Evolutionary conservation across 1,140 invertebrate species (phyloP).

Genomic region (Ericerus pela): DNA sequence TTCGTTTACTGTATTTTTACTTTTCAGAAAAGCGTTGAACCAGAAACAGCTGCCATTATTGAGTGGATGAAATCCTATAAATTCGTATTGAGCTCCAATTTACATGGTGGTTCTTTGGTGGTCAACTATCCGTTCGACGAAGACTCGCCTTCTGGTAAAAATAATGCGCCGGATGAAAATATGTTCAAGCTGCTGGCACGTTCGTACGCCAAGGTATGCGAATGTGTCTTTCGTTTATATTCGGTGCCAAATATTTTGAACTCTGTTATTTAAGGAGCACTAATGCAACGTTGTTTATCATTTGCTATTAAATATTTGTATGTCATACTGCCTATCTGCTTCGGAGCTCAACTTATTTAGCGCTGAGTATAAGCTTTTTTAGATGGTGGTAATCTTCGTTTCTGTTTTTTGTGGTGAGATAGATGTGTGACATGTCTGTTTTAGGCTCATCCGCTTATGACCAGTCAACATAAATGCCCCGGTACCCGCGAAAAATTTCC

Average conservation of each 20-base stretch:
- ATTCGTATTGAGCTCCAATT: slow-evolving; percentile 91
- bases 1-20: too few species aligned
- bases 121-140: slow-evolving; percentile 91
- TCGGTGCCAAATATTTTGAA: too few species aligned
- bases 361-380: too few species aligned
- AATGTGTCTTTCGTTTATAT: neutral
- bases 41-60: slow-evolving; percentile 84
- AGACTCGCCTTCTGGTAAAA: slow-evolving; percentile 38
- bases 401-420: too few species aligned
- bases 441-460: slow-evolving; percentile 66
- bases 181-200: slow-evolving; percentile 69
- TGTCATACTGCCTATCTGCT: too few species aligned
- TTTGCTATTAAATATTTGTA: too few species aligned
- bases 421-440: too few species aligned
- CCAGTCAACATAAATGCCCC: slow-evolving; percentile 56
- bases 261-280: too few species aligned
- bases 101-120: slow-evolving; percentile 86
- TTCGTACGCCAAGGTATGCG: slow-evolving; percentile 61
- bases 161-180: slow-evolving; percentile 63
- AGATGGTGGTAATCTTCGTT: too few species aligned
- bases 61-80: slow-evolving; percentile 70
- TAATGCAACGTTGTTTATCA: too few species aligned
- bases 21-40: slow-evolving; percentile 32
- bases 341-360: too few species aligned
- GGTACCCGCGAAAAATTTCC: slow-evolving; percentile 50